A percentile compares a stretch with the other conserved stretches of the same genome.
Conservation (phyloP, 37 sponge, comb jelly and placozoan genomes). For the Ephydatia muelleri region DNA sequence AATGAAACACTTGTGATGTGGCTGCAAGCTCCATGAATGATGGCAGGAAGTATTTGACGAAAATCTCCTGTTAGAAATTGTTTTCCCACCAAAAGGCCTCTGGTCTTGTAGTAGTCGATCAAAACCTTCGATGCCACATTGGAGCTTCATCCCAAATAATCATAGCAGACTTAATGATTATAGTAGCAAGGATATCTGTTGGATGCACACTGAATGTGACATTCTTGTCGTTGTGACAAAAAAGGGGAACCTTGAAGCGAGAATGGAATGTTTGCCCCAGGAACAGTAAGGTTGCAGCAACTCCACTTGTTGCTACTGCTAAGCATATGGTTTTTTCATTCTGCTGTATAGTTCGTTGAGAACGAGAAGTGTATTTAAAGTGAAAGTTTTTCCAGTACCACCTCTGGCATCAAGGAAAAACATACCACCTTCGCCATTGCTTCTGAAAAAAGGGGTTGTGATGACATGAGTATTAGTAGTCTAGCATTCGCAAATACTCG, state of each 20-base stretch:
- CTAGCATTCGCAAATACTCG: neutral
- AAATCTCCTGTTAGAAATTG: too few relatives aligned
- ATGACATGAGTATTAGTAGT: neutral
- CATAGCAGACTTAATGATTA: too few relatives aligned
- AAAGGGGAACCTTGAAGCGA: neutral
- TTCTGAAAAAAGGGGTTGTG: too few relatives aligned
- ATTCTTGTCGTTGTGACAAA: neutral
- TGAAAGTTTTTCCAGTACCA: neutral
- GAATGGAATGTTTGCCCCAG: neutral
- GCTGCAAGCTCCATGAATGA: too few relatives aligned
- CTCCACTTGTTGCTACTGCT: neutral
- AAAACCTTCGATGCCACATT: too few relatives aligned
- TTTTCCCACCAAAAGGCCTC: too few relatives aligned
- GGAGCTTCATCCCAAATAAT: too few relatives aligned
- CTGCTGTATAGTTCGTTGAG: neutral
- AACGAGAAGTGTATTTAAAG: neutral
- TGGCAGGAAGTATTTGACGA: too few relatives aligned
- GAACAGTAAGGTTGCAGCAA: neutral
- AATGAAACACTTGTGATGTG: too few relatives aligned
- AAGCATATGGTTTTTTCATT: neutral
- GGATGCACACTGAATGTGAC: neutral
- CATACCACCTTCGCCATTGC: too few relatives aligned
- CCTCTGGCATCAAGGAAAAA: constrained; percentile 1
- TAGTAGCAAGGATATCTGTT: neutral
- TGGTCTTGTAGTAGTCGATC: too few relatives aligned